These are phyloP conservation scores for Leptopilina syphax DNA, from an alignment of 2,888 invertebrate genomes.

Conservation along the genomic window DNA sequence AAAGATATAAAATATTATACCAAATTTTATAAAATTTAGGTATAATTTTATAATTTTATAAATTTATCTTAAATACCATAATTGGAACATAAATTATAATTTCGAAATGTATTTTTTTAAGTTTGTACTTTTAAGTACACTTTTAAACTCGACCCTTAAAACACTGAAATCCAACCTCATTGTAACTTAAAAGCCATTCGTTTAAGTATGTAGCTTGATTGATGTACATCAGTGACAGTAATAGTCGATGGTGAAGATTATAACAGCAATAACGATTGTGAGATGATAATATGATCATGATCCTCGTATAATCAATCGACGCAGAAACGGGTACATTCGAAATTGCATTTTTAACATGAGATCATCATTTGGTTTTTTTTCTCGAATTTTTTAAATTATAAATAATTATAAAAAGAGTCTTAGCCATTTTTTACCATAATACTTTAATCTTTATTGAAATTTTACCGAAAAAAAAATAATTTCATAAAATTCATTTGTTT, in stretches of 20 bases:
- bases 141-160: conserved; percentile 53
- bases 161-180: conserved; percentile 65
- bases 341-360: conserved; percentile 41
- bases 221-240: conserved; percentile 63
- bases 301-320: conserved; percentile 53
- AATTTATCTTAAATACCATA: too few relatives aligned
- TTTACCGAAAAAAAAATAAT: not conserved
- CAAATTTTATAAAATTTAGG: too few relatives aligned
- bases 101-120: not conserved
- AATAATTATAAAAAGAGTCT: not conserved
- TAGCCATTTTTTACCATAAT: not conserved
- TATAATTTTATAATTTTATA: too few relatives aligned
- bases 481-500: too few relatives aligned
- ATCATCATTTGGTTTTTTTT: not conserved
- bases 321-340: conserved; percentile 42
- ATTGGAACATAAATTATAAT: not conserved
- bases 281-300: conserved; percentile 55
- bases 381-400: not conserved
- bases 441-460: not conserved
- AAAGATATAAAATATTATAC: too few relatives aligned
- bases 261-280: conserved; percentile 63
- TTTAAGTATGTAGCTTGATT: conserved; percentile 65
- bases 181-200: conserved; percentile 63
- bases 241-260: conserved; percentile 47
- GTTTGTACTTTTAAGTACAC: too few relatives aligned